Evolutionary conservation across 2,888 invertebrate genomes (phyloP).

Genomic region (Ichneumon xanthorius): DNA sequence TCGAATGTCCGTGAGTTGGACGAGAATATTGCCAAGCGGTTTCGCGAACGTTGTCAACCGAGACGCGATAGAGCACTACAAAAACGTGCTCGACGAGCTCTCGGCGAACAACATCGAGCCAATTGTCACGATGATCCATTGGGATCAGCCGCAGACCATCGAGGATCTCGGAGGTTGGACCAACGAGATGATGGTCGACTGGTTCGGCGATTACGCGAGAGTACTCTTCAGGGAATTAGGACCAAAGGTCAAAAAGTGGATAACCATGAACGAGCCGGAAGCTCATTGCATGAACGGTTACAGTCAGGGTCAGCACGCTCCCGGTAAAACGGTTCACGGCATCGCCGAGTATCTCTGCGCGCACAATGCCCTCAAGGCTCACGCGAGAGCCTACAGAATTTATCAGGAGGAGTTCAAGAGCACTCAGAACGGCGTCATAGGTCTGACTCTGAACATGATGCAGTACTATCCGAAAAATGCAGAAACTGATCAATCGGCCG

Average conservation of each 20-base stretch:
- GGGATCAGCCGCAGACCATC: conserved; percentile 89
- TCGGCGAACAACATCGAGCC: conserved; percentile 89
- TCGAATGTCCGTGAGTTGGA: conserved; percentile 85
- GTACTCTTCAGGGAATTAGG: conserved; percentile 88
- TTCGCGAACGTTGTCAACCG: conserved; percentile 80
- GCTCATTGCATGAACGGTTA: conserved; percentile 86
- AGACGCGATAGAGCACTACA: conserved; percentile 85
- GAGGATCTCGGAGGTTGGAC: conserved; percentile 90
- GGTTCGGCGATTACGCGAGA: conserved; percentile 88
- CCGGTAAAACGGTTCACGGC: conserved; percentile 83
- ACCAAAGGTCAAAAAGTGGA: conserved; percentile 89
- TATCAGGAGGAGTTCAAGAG: conserved; percentile 87
- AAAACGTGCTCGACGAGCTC: conserved; percentile 84
- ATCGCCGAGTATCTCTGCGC: conserved; percentile 89
- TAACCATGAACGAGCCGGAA: conserved; percentile 92
- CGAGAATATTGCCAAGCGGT: conserved; percentile 85
- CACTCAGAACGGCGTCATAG: conserved; percentile 86
- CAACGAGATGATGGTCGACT: conserved; percentile 88
- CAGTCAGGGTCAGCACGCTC: conserved; percentile 72
- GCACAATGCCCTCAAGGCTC: conserved; percentile 91
- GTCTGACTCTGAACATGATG: conserved; percentile 66
- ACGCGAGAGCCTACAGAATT: conserved; percentile 89
- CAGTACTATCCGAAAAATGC: conserved; percentile 68
- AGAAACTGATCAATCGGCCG: conserved; percentile 63
- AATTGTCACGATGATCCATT: conserved; percentile 90